Conservation (phyloP, 64 coral and sea anemone genomes). For the Montipora foliosa region DNA sequence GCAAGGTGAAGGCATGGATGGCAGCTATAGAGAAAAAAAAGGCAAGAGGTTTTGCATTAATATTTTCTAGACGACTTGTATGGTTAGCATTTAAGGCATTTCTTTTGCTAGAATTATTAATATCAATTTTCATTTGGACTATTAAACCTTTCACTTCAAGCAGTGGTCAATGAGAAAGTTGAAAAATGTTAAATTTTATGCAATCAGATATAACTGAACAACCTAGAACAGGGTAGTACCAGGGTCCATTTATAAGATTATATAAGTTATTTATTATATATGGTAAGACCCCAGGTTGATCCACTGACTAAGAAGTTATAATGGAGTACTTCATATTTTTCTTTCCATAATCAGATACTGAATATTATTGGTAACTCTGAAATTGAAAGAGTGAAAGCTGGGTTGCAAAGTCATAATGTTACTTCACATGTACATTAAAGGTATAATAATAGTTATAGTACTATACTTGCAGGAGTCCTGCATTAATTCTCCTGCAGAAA, state of each 20-base stretch:
- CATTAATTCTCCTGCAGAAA: no score
- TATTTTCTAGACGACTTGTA: not conserved
- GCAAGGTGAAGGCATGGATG: slow-evolving; percentile 26
- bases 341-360: not conserved
- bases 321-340: not conserved
- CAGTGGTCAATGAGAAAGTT: not conserved
- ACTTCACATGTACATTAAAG: not conserved
- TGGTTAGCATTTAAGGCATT: not conserved
- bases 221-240: not conserved
- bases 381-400: not conserved
- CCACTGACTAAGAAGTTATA: not conserved
- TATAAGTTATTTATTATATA: not conserved
- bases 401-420: not conserved
- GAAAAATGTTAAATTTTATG: slow-evolving; percentile 1
- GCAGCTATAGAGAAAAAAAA: slow-evolving; percentile 20
- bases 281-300: not conserved
- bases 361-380: not conserved
- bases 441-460: no score
- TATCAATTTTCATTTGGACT: not conserved
- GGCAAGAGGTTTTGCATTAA: not conserved
- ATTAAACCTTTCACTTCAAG: not conserved
- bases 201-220: not conserved
- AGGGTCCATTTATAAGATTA: not conserved
- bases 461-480: no score
- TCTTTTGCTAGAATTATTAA: slow-evolving; percentile 19